phyloP scores from a whole-genome alignment of 1,140 invertebrate species.

The Drosophila hydei region DNA sequence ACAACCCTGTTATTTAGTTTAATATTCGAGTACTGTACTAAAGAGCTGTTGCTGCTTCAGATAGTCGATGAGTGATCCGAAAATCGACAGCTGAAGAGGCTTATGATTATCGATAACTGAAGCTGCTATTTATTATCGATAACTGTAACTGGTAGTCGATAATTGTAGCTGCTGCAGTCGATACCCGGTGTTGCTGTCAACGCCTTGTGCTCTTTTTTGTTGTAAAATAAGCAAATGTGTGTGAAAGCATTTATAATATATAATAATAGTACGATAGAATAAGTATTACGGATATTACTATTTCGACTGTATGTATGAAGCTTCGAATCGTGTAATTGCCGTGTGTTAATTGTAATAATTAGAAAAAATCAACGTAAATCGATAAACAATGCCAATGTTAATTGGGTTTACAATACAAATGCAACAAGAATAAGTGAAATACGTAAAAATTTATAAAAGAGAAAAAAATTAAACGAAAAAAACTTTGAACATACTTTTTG shows the following conservation, averaged over 20 bases:
- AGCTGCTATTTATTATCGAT: too few relatives aligned
- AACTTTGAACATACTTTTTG: slow-evolving; percentile 62
- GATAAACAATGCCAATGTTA: slow-evolving; percentile 32
- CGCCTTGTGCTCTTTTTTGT: too few relatives aligned
- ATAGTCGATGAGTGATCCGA: too few relatives aligned
- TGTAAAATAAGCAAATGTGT: neutral
- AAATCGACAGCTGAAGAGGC: too few relatives aligned
- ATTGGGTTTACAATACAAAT: slow-evolving; percentile 25
- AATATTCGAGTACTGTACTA: too few relatives aligned
- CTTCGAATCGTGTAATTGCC: slow-evolving; percentile 10
- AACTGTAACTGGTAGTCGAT: too few relatives aligned
- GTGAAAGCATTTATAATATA: slow-evolving; percentile 10
- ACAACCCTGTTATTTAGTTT: too few relatives aligned
- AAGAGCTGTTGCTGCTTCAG: too few relatives aligned
- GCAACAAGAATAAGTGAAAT: slow-evolving; percentile 20
- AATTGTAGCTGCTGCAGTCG: too few relatives aligned
- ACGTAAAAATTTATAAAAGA: slow-evolving; percentile 15
- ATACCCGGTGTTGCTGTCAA: too few relatives aligned
- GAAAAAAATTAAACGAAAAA: slow-evolving; percentile 23
- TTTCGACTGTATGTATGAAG: neutral
- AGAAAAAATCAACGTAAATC: neutral
- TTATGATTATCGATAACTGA: too few relatives aligned
- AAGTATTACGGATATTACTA: neutral
- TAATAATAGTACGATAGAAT: neutral
- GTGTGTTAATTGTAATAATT: slow-evolving; percentile 7